Evolutionary conservation across 2,797 vertebrate species (phyloP), one percentile per base, ranked within the genome.

Genomic region (Pangasius macronema): DNA sequence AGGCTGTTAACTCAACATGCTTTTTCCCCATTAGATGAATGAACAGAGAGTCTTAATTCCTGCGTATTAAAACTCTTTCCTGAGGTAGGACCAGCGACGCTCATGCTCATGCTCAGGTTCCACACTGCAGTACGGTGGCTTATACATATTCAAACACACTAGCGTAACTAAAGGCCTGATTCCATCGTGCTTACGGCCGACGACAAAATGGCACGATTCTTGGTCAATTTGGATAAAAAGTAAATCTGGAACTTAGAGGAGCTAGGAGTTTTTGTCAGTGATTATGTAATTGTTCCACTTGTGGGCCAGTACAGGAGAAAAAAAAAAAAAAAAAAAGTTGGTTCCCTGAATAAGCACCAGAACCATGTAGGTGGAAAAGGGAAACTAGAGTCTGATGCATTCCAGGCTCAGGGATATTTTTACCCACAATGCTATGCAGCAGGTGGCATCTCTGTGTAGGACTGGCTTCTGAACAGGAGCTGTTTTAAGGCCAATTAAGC

Each of bases 401-500:
- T 65, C 42, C 16, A 3, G 36, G 61, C 61, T 51, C 42, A 0
- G 39, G 14, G 81, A 82, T 82, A 82, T 46, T 68, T 80, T 67
- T 87, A 83, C 80, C 75, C 73, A 89, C 53, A 75, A 86, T 89
- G 67, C 83, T 33, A 70, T 80, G 79, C 51, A 49, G 85, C 81
- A 79, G 87, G 65, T 65, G 61, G 73, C 46, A 72, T 86, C 84
- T 51, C 81, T 83, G 73, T 76, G 86, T 75, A 82, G 49, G 89
- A 90, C 87, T 91, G 87, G 92, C 94, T 92, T 95, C 93, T 95
- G 95, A 95, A 95, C 94, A 92, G 92, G 93, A 91, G 94, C 93
- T 95, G 94, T 95, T 96, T 95, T 94, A 95, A 95, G 95, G 94
- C 95, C 94, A 95, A 95, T 96, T 96, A 95, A 95, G 94, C 94